Evolutionary conservation across 1,140 invertebrate genomes (phyloP).

Genomic region (Lordiphosa stackelbergi): DNA sequence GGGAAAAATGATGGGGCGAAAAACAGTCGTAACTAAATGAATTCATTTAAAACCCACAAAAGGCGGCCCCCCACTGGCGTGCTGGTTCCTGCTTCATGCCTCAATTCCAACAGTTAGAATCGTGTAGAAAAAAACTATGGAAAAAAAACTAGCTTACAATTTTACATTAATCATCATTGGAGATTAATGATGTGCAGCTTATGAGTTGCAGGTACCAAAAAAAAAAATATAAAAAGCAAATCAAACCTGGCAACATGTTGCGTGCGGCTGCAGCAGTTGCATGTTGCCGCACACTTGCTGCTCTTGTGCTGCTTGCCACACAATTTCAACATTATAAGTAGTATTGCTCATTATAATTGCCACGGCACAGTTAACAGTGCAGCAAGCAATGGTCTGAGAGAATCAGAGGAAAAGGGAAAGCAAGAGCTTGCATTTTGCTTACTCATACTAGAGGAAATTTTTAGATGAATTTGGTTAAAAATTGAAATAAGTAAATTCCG

Average conservation of each 20-base stretch:
- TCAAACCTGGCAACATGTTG: conserved; percentile 45
- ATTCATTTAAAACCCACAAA: conserved; percentile 26
- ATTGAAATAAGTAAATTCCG: too few relatives aligned
- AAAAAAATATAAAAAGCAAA: conserved; percentile 5
- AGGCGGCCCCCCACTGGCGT: conserved; percentile 4
- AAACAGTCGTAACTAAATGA: conserved; percentile 13
- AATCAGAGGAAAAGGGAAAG: conserved; percentile 10
- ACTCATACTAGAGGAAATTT: conserved; percentile 5
- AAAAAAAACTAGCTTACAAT: conserved; percentile 49
- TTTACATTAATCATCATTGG: conserved; percentile 55
- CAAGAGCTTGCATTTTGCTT: conserved; percentile 9
- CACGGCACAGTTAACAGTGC: conserved; percentile 50
- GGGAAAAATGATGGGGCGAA: neutral
- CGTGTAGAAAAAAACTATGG: conserved; percentile 36
- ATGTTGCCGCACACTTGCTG: conserved; percentile 31
- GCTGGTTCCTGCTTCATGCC: conserved; percentile 30
- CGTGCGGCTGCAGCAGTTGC: conserved; percentile 40
- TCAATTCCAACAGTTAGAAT: conserved; percentile 22
- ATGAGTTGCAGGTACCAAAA: conserved; percentile 23
- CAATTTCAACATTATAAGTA: conserved; percentile 53
- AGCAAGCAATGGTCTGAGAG: conserved; percentile 6
- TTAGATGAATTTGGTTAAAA: conserved; percentile 1
- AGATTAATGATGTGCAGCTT: conserved; percentile 60
- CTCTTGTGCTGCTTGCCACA: conserved; percentile 21
- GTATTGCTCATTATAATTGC: conserved; percentile 51